phyloP scores from a whole-genome alignment of 1,140 invertebrate species.

The Cydia amplana region DNA sequence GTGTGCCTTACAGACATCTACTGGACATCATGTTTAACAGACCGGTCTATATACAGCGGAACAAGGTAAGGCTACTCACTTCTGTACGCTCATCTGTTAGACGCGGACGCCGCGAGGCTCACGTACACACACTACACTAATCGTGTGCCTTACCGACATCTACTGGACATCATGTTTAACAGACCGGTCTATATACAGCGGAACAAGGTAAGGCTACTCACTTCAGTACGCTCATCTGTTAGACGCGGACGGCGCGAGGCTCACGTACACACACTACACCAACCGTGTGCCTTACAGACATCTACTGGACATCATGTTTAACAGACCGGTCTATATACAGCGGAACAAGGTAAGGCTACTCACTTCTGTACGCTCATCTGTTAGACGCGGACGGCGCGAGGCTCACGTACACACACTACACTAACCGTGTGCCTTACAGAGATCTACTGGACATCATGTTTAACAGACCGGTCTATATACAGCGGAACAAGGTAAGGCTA shows the following conservation, averaged over 20 bases:
- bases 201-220: conserved; percentile 82
- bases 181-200: conserved; percentile 86
- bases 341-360: conserved; percentile 55
- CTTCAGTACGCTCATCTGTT: conserved; percentile 81
- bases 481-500: conserved; percentile 44
- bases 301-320: conserved; percentile 88
- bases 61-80: conserved; percentile 81
- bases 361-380: conserved; percentile 78
- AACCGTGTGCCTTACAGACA: conserved; percentile 84
- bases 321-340: conserved; percentile 87
- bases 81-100: conserved; percentile 82
- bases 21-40: conserved; percentile 90
- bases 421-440: conserved; percentile 83
- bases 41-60: conserved; percentile 86
- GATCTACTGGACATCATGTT: conserved; percentile 88
- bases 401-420: conserved; percentile 89
- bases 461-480: conserved; percentile 87
- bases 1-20: conserved; percentile 83
- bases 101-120: conserved; percentile 84
- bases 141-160: conserved; percentile 83
- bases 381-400: conserved; percentile 85
- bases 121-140: conserved; percentile 90
- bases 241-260: conserved; percentile 84
- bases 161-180: conserved; percentile 89
- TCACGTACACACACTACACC: conserved; percentile 90